Evolutionary conservation across 1,140 invertebrate genomes (phyloP), one percentile per base, ranked within the genome.

Genomic region (Sarcophaga bullata): DNA sequence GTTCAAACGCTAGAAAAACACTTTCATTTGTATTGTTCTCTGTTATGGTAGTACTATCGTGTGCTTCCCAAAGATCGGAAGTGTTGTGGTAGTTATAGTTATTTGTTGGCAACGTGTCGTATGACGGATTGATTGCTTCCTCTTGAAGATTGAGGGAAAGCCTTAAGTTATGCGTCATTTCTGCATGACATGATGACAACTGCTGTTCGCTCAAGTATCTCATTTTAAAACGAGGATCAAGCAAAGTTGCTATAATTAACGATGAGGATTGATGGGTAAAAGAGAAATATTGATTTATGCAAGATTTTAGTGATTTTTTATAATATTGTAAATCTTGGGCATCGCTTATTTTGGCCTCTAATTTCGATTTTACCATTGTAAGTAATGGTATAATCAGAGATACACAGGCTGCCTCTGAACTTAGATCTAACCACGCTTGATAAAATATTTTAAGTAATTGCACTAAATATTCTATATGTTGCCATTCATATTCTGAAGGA

Each of bases 201-300:
- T 80, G 52, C 5, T 62, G 49, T 15, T 80, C 80, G 15, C 25
- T 80, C 8, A 80, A 68, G 46, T 80, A 80, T 8, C 58, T 25
- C 58, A 62, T 58, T 68, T 80, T 80, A 68, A 80, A 80, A 47
- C 80, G 52, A 8, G 80, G 80, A 68, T 80, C 80, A 8, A 80
- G 15, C 11, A 80, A n/a, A 37, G 52, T 62, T 0, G 80, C 52
- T 52, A 80, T 68, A 17, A 80, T 62, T 9, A 80, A n/a, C 17
- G 37, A 58, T 15, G 80, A 68, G 3, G 80, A 58, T n/a, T 58
- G 58, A 80, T 46, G 52, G 2, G 50, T 15, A 80, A 62, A 80
- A 5, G 80, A 11, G 13, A 80, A 80, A 80, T 68, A 48, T 68
- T 48, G 19, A 62, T 80, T 80, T 62, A 80, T 47, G 8, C 46